These are phyloP conservation scores for Molossus molossus DNA, from an alignment of 2,797 vertebrate genomes.

Conservation along the genomic window DNA sequence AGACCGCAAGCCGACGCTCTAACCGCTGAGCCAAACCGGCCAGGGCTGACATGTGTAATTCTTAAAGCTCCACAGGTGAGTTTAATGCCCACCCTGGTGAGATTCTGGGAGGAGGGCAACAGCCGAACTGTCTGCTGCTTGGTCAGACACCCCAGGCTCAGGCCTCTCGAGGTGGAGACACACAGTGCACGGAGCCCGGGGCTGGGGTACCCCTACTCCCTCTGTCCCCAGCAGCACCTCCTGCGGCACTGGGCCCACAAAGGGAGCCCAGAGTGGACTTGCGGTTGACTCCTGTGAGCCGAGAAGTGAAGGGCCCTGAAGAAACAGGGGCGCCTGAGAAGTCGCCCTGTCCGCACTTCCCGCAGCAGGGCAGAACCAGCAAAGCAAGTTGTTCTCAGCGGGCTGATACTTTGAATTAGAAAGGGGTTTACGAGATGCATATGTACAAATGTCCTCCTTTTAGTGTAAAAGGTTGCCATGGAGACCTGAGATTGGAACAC, in stretches of 20 bases:
- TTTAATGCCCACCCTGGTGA: not conserved
- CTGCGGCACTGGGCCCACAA: accelerated
- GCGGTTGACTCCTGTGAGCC: not conserved
- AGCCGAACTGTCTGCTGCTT: not conserved
- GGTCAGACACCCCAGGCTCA: not conserved
- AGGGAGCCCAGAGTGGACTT: not conserved
- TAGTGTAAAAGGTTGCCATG: conserved; percentile 83
- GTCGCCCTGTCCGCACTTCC: accelerated
- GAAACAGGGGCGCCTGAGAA: not conserved
- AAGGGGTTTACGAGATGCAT: conserved; percentile 56
- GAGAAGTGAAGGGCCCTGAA: not conserved
- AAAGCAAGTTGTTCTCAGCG: conserved; percentile 50
- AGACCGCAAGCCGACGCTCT: no score
- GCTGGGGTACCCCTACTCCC: accelerated
- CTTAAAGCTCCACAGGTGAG: not conserved
- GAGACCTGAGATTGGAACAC: conserved; percentile 80
- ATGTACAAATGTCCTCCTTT: conserved; percentile 73
- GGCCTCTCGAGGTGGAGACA: not conserved
- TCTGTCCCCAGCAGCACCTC: not conserved
- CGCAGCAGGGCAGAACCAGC: not conserved
- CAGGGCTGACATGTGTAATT: no score
- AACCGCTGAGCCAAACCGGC: no score
- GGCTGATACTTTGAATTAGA: conserved; percentile 71
- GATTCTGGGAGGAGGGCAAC: not conserved
- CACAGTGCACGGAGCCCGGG: accelerated